phyloP scores from a whole-genome alignment of 2,888 invertebrate species.

The Rhingia campestris region DNA sequence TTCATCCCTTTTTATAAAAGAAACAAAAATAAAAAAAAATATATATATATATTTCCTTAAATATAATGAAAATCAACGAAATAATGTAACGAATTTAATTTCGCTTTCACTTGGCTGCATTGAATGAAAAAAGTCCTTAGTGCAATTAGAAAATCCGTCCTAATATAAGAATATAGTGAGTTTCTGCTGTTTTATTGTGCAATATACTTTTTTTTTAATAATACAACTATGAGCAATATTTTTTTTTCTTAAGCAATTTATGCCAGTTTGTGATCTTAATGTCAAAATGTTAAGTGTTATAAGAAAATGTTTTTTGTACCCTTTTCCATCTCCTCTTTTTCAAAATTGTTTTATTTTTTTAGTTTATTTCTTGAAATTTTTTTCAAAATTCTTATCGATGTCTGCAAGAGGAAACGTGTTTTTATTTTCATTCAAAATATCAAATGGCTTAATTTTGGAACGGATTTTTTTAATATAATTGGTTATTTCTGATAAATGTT shows the following conservation, averaged over 20 bases:
- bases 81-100: constrained; percentile 69
- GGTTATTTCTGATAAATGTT: background rate
- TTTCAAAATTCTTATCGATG: constrained; percentile 22
- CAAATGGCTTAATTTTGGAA: constrained; percentile 41
- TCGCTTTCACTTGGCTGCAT: constrained; percentile 74
- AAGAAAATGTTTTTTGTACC: constrained; percentile 58
- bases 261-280: constrained; percentile 73
- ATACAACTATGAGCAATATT: constrained; percentile 46
- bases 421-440: constrained; percentile 25
- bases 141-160: constrained; percentile 73
- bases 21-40: constrained; percentile 21
- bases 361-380: constrained; percentile 10
- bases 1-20: constrained; percentile 43
- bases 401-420: constrained; percentile 42
- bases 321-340: constrained; percentile 17
- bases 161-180: constrained; percentile 72
- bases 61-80: constrained; percentile 61
- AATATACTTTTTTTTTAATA: constrained; percentile 35
- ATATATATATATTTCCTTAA: background rate
- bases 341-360: constrained; percentile 1
- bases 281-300: constrained; percentile 65
- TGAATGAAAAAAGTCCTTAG: constrained; percentile 73
- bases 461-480: constrained; percentile 40
- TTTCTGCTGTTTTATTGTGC: constrained; percentile 71
- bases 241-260: constrained; percentile 56